These are phyloP conservation scores for Trematomus loennbergii DNA, from an alignment of 2,113 vertebrate genomes.

Conservation along the genomic window DNA sequence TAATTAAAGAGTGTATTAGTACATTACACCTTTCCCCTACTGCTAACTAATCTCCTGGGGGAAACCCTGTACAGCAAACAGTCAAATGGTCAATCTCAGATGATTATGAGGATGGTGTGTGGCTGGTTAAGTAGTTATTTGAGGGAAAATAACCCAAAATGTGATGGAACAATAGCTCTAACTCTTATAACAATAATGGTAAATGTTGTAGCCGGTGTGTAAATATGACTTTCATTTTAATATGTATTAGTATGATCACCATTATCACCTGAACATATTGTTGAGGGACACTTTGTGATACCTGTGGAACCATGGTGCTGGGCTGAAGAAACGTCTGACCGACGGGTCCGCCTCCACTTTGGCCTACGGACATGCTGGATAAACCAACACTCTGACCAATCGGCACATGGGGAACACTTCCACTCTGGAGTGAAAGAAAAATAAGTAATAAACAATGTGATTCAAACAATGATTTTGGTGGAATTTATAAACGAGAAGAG, in stretches of 20 bases:
- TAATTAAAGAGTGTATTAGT: background rate
- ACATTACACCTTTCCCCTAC: slow-evolving; percentile 1
- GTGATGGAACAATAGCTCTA: slow-evolving; percentile 3
- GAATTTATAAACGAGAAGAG: slow-evolving; percentile 10
- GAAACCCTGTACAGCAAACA: slow-evolving; percentile 50
- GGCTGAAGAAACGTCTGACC: slow-evolving; percentile 81
- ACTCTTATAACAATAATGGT: slow-evolving; percentile 10
- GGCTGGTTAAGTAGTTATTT: slow-evolving; percentile 43
- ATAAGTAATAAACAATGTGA: slow-evolving; percentile 8
- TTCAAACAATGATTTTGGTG: background rate
- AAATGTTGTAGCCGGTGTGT: background rate
- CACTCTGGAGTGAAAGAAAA: slow-evolving; percentile 68
- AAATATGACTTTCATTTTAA: slow-evolving; percentile 19
- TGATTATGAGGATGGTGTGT: slow-evolving; percentile 52
- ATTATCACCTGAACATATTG: slow-evolving; percentile 84
- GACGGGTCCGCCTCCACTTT: slow-evolving; percentile 78
- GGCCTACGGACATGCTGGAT: slow-evolving; percentile 70
- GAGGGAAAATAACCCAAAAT: slow-evolving; percentile 20
- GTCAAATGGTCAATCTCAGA: slow-evolving; percentile 32
- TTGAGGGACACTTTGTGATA: slow-evolving; percentile 82
- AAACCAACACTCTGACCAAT: slow-evolving; percentile 79
- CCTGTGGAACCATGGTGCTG: slow-evolving; percentile 80
- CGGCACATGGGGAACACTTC: slow-evolving; percentile 75
- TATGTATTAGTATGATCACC: slow-evolving; percentile 23
- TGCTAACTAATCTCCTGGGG: slow-evolving; percentile 20